These are phyloP conservation scores for Cichlasoma orientale DNA, from an alignment of 2,797 vertebrate species.

Conservation along the genomic window DNA sequence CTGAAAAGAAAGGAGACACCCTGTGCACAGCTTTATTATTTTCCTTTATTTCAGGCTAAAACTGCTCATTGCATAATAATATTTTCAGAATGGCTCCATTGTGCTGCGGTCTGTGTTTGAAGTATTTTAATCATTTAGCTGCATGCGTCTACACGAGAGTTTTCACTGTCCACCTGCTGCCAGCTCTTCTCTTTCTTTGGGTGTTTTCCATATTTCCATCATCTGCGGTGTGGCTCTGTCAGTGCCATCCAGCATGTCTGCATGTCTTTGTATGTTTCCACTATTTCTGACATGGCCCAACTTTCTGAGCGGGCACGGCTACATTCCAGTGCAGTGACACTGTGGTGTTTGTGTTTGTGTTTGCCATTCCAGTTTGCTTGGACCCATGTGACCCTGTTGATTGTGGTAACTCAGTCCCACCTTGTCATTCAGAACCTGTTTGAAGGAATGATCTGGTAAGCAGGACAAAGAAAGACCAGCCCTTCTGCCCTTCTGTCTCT, in stretches of 20 bases:
- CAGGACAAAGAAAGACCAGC: slow-evolving; percentile 36
- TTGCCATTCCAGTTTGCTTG: slow-evolving; percentile 96
- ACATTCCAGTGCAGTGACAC: slow-evolving; percentile 62
- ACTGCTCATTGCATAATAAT: background rate
- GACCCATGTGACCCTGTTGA: slow-evolving; percentile 99
- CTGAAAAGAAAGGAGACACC: background rate
- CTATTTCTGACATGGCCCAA: slow-evolving; percentile 22
- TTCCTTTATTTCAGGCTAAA: background rate
- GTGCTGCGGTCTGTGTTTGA: background rate
- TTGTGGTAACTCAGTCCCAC: slow-evolving; percentile 99
- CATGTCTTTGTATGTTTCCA: slow-evolving; percentile 1
- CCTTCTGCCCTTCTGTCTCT: slow-evolving; percentile 16
- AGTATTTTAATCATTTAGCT: background rate
- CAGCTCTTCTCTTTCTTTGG: background rate
- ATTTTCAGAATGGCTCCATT: background rate
- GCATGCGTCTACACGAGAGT: background rate
- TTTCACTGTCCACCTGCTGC: background rate
- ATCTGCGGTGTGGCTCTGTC: background rate
- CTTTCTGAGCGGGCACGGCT: slow-evolving; percentile 28
- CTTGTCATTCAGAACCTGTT: slow-evolving; percentile 99
- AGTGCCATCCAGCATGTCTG: background rate
- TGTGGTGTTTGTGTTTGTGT: slow-evolving; percentile 69
- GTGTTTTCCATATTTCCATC: background rate
- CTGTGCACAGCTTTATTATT: background rate
- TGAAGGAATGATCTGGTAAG: slow-evolving; percentile 99